Evolutionary conservation across 2,797 vertebrate species (phyloP), one percentile per base, ranked within the genome.

Genomic region (Argyrosomus regius): DNA sequence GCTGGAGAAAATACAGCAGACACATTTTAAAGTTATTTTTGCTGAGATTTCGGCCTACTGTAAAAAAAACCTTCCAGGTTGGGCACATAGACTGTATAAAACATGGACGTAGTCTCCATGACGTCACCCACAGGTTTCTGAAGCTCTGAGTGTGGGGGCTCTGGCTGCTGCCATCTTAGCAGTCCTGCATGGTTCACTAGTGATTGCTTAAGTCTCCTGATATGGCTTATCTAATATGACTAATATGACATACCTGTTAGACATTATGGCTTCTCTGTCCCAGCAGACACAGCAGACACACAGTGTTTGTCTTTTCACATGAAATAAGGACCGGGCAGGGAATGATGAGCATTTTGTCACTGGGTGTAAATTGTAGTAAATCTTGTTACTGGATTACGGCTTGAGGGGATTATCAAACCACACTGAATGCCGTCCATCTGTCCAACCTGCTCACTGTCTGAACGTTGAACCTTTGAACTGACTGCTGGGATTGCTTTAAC

Each of bases 311-410:
- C 14, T 39, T 24, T 48, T 10, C 39, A 58, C 35, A 22, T 11
- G 9, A 57, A 45, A 9, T 26, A 17, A 62, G 41, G n/a, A 60
- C 48, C 9, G 17, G 31, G 31, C 53, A 57, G 39, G 14, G 48
- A 80, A 57, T 35, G 64, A 74, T 82, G 68, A 78, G 66, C 69
- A 20, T 46, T 35, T 75, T 77, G 65, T 78, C 45, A 35, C 18
- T 4, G 14, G 61, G 17, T 80, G 59, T 69, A 35, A 77, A 81
- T 43, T 84, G 48, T 31, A 56, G 66, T 54, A 60, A 76, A 73
- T 66, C 71, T 80, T 63, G 78, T 75, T 66, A 73, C 62, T 80
- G 78, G 89, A 92, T 93, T 91, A 89, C 16, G 63, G 77, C 80
- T 60, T 0, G 43, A 68, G 73, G 35, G 74, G 89, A 90, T 92